phyloP scores from a whole-genome alignment of 1,140 invertebrate species.

The Dinoponera quadriceps region DNA sequence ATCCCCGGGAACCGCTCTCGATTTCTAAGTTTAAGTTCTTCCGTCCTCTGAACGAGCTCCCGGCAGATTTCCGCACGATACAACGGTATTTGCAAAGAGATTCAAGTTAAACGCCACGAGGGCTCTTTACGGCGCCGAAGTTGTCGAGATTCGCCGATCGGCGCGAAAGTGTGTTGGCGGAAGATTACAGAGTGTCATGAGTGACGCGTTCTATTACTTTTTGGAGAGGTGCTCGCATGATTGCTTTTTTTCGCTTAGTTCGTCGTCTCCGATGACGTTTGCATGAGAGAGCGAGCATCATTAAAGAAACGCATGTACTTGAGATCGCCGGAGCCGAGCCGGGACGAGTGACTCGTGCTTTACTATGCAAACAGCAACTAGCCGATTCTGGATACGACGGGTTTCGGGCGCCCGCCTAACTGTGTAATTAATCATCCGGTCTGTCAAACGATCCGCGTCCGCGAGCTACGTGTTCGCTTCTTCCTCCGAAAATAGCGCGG shows the following conservation, averaged over 20 bases:
- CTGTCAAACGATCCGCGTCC: conserved; percentile 8
- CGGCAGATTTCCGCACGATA: not conserved
- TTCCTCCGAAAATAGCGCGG: conserved; percentile 12
- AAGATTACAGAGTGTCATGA: not conserved
- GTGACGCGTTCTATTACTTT: conserved; percentile 8
- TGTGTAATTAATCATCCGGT: conserved; percentile 14
- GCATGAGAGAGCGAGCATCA: not conserved
- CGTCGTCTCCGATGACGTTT: not conserved
- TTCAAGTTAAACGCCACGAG: not conserved
- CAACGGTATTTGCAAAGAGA: not conserved
- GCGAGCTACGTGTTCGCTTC: not conserved
- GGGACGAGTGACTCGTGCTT: not conserved
- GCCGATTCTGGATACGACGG: conserved; percentile 48
- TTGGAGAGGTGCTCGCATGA: too few relatives aligned
- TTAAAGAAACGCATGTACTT: not conserved
- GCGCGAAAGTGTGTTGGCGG: not conserved
- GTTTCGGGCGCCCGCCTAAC: conserved; percentile 14
- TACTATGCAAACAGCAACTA: conserved; percentile 32
- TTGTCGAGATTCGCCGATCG: not conserved
- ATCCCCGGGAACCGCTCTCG: too few relatives aligned
- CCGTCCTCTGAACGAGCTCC: not conserved
- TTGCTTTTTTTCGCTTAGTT: not conserved
- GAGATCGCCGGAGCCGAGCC: not conserved
- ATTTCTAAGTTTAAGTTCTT: not conserved
- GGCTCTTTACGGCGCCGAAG: not conserved